Conservation (phyloP, 2,797 vertebrate genomes). For the Schizopygopsis pylzovi region DNA sequence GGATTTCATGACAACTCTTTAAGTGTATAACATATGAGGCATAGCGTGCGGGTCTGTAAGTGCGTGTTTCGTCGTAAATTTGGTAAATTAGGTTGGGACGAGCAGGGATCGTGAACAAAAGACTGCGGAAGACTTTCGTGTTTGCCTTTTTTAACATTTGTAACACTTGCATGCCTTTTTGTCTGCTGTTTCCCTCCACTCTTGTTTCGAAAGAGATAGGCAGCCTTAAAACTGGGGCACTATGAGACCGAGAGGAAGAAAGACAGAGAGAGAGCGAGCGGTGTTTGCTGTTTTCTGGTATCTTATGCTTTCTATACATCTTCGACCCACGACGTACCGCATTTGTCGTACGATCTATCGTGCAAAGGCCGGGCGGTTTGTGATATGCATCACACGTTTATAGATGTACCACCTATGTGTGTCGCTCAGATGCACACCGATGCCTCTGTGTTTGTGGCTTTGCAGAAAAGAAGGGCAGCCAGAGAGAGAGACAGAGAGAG, state of each 20-base stretch:
- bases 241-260: conserved; percentile 13
- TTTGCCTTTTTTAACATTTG: conserved; percentile 13
- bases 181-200: conserved; percentile 11
- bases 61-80: conserved; percentile 55
- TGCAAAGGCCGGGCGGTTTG: neutral
- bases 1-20: conserved; percentile 30
- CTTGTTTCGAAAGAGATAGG: conserved; percentile 13
- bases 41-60: conserved; percentile 42
- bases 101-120: neutral
- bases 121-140: neutral
- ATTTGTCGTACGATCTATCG: neutral
- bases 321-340: neutral
- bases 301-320: conserved; percentile 10
- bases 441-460: conserved; percentile 19
- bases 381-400: neutral
- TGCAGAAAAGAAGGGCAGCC: conserved; percentile 41
- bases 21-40: conserved; percentile 6
- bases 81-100: conserved; percentile 30
- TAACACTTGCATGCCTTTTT: neutral
- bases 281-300: conserved; percentile 4
- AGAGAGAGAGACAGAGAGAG: conserved; percentile 32
- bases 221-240: conserved; percentile 45
- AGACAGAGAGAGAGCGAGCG: neutral
- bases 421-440: neutral
- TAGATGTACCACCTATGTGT: neutral